Conservation (phyloP, 2,888 invertebrate genomes). For the Macrophya alboannulata region DNA sequence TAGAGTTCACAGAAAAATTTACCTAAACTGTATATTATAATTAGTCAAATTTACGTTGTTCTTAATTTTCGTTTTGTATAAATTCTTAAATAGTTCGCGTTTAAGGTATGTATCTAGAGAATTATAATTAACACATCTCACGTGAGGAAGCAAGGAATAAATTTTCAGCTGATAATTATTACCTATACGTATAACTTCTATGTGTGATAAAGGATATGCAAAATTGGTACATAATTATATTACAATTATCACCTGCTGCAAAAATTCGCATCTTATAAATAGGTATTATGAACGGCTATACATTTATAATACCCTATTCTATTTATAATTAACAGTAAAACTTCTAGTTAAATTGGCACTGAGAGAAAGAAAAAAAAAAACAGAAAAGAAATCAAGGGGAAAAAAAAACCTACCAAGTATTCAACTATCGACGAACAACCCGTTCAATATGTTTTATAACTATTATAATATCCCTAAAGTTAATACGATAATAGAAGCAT, state of each 20-base stretch:
- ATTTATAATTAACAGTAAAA: background rate
- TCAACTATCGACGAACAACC: background rate
- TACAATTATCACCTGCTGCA: background rate
- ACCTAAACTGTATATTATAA: background rate
- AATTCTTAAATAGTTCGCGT: background rate
- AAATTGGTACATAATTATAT: background rate
- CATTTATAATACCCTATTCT: background rate
- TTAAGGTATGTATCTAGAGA: background rate
- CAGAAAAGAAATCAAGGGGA: too few relatives aligned
- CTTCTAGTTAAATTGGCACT: conserved; percentile 41
- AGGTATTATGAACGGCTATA: background rate
- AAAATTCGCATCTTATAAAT: background rate
- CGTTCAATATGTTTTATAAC: background rate
- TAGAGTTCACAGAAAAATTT: background rate
- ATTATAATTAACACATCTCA: background rate
- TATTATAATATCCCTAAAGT: background rate
- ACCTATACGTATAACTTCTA: background rate
- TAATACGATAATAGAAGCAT: background rate
- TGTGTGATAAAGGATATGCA: background rate
- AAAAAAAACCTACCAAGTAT: background rate
- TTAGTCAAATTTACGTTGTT: background rate
- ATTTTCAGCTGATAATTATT: background rate
- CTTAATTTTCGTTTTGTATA: background rate
- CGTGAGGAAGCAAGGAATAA: background rate
- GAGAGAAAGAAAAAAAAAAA: conserved; percentile 2